phyloP scores from a whole-genome alignment of 2,113 vertebrate genomes.

The Fulica atra region DNA sequence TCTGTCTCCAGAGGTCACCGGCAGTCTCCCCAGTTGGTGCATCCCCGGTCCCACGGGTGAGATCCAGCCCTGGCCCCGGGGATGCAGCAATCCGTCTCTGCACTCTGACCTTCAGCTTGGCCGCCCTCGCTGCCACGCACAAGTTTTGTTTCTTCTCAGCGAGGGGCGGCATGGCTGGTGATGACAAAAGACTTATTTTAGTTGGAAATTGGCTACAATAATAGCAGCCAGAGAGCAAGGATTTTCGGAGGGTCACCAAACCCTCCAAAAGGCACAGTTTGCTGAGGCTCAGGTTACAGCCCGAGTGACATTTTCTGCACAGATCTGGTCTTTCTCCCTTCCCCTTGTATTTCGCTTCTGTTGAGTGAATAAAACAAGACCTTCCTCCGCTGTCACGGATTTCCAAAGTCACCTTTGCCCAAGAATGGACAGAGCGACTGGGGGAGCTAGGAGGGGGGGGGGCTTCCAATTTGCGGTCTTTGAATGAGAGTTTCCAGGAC shows the following conservation, averaged over 20 bases:
- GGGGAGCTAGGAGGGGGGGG: background rate
- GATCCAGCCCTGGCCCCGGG: slow-evolving; percentile 31
- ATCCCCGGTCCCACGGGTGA: slow-evolving; percentile 16
- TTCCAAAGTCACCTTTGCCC: slow-evolving; percentile 61
- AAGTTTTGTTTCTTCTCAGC: slow-evolving; percentile 61
- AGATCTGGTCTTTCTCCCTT: slow-evolving; percentile 46
- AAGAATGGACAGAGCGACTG: background rate
- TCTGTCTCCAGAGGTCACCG: slow-evolving; percentile 18
- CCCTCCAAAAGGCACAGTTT: background rate
- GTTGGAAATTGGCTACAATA: slow-evolving; percentile 58
- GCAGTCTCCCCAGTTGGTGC: background rate
- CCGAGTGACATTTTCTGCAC: background rate
- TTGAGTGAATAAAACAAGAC: slow-evolving; percentile 54
- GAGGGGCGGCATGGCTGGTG: background rate
- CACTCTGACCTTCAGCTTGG: slow-evolving; percentile 63
- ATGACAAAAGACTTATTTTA: slow-evolving; percentile 69
- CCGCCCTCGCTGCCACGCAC: slow-evolving; percentile 19
- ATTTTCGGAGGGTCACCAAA: slow-evolving; percentile 47
- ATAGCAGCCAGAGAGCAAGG: slow-evolving; percentile 37
- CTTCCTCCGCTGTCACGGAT: slow-evolving; percentile 2
- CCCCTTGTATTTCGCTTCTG: slow-evolving; percentile 34
- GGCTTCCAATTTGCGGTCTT: slow-evolving; percentile 14
- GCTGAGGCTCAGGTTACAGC: slow-evolving; percentile 25
- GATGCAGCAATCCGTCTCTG: slow-evolving; percentile 42
- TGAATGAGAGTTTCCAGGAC: background rate